Evolutionary conservation across 2,797 vertebrate genomes (phyloP).

Genomic region (Cirrhinus molitorella): DNA sequence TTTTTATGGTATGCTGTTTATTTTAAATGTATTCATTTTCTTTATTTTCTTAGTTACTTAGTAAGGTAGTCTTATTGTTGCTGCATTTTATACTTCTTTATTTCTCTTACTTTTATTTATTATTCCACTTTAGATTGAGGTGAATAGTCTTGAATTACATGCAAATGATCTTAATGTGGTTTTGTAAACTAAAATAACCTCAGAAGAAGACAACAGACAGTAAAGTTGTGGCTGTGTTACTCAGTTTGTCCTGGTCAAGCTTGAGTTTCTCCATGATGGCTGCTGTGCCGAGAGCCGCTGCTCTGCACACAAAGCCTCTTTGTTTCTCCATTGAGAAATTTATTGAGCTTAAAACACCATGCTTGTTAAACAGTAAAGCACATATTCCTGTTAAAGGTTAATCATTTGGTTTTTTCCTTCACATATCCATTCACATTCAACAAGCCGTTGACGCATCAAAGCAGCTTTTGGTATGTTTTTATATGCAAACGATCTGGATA

Average conservation of each 20-base stretch:
- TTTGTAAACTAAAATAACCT: background rate
- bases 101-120: background rate
- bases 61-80: no score
- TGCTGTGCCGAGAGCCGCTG: background rate
- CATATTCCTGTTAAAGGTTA: background rate
- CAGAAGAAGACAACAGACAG: background rate
- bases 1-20: background rate
- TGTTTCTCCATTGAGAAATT: constrained; percentile 9
- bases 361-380: background rate
- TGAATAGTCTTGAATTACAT: no score
- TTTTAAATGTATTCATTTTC: no score
- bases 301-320: constrained; percentile 25
- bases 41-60: no score
- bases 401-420: background rate
- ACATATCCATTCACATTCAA: background rate
- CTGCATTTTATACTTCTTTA: background rate
- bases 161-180: background rate
- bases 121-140: background rate
- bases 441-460: background rate
- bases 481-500: constrained; percentile 11
- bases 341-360: constrained; percentile 18
- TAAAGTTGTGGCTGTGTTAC: background rate
- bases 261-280: constrained; percentile 3
- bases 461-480: background rate
- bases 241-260: background rate